Base-by-base conservation (phyloP, 2,797 vertebrate genomes). In the Avahi laniger region DNA sequence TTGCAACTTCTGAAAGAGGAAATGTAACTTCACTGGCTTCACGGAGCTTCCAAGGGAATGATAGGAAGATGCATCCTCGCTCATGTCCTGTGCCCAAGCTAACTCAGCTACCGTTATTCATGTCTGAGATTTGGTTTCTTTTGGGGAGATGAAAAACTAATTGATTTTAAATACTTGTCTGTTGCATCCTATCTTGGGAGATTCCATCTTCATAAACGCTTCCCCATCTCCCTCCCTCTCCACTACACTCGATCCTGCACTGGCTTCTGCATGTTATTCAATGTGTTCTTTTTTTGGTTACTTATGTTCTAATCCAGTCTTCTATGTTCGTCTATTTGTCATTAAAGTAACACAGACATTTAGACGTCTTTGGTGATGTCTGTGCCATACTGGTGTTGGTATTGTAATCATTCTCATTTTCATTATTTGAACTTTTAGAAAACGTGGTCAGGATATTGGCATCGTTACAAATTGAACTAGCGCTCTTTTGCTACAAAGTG, bases 181-280 rank as follows among this genome's bases (percentile, higher is more conserved):
- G 26, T 18, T 33, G 82, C 22, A 63, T 63, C 50, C 46, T 50
- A 43, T 57, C 46, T 30, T 67, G 28, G 10, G 65, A 91, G 57
- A 35, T 6, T 54, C 52, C 24, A 18, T 30, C 22, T 86, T 48
- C 8, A 9, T 0, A 12, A 6, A 9, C 4, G 22, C 7, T 7
- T 46, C 54, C 24, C 48, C 8, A 15, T 14, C 4, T 59, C 48
- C 18, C 4, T 59, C 48, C 18, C n/a, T 12, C 4, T 30, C 10
- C 26, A 11, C 46, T 6, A 9, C 20, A 8, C 12, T 35, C 18
- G 1, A 17, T 30, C 63, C 43, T 33, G 26, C 1, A 2, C 10
- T 22, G 5, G 4, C 24, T 15, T 28, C 38, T 15, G 69, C 24
- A 1, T 7, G 2, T 43, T 15, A 1, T 5, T 7, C 10, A 24